Conservation (phyloP, 2,888 invertebrate genomes). For the Caradrina clavipalpis region DNA sequence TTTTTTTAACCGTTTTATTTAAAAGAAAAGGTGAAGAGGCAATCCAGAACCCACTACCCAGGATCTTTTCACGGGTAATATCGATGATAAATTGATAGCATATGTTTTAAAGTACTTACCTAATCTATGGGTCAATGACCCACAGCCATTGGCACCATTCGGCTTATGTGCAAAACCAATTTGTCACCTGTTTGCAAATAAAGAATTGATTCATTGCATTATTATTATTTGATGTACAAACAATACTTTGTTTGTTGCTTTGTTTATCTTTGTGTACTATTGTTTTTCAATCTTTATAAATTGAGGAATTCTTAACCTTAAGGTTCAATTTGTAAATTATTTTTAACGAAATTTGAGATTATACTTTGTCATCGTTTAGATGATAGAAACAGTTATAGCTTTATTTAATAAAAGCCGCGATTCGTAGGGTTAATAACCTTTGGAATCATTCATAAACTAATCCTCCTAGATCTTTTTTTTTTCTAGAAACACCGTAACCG, state of each 20-base stretch:
- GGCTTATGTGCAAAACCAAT: not conserved
- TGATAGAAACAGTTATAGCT: not conserved
- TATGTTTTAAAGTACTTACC: too few species aligned
- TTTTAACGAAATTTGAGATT: not conserved
- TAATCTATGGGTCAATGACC: not conserved
- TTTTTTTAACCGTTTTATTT: not conserved
- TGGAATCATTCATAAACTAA: not conserved
- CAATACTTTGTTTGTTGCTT: not conserved
- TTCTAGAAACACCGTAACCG: not conserved
- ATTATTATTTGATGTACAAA: constrained; percentile 13
- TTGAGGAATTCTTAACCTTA: not conserved
- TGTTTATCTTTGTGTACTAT: not conserved
- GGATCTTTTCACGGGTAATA: not conserved
- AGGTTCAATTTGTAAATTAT: not conserved
- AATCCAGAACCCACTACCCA: not conserved
- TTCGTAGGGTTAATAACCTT: not conserved
- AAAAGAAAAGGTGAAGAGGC: too few species aligned
- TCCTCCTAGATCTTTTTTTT: not conserved
- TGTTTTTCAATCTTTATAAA: constrained; percentile 28
- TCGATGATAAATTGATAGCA: not conserved
- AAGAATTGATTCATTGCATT: constrained; percentile 1
- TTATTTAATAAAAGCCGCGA: not conserved
- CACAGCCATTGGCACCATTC: not conserved
- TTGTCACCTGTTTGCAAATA: constrained; percentile 15
- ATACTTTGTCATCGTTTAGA: constrained; percentile 12